phyloP scores from a whole-genome alignment of 2,113 vertebrate genomes.

The Corythoichthys haematopterus region DNA sequence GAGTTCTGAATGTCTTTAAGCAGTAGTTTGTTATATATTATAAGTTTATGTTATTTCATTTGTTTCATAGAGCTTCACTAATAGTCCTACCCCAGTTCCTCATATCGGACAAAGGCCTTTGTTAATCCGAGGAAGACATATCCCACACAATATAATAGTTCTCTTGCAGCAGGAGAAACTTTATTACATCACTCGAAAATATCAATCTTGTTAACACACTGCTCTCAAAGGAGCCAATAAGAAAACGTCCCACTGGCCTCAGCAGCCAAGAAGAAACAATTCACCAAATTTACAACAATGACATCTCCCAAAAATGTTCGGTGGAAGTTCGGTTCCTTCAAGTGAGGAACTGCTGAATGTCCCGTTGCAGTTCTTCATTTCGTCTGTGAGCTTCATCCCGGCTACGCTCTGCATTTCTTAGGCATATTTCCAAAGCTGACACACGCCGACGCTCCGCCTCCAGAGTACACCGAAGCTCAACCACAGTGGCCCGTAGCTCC shows the following conservation, averaged over 20 bases:
- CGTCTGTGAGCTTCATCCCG: conserved; percentile 74
- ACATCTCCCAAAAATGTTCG: conserved; percentile 21
- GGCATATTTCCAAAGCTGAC: conserved; percentile 72
- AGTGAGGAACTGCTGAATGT: conserved; percentile 71
- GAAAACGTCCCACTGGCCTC: neutral
- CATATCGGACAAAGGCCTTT: neutral
- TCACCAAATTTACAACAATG: neutral
- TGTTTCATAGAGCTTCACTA: neutral
- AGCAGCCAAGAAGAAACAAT: neutral
- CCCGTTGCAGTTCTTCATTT: conserved; percentile 73
- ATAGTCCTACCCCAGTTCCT: neutral
- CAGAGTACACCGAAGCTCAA: conserved; percentile 76
- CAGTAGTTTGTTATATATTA: neutral
- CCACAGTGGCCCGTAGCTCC: conserved; percentile 78
- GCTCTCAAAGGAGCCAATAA: neutral
- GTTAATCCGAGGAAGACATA: neutral
- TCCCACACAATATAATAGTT: neutral
- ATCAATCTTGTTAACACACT: neutral
- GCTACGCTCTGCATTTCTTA: conserved; percentile 64
- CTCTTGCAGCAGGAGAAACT: neutral
- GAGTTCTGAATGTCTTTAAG: neutral
- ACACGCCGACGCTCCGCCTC: conserved; percentile 73
- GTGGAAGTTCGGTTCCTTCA: conserved; percentile 30
- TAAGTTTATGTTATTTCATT: neutral
- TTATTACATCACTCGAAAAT: neutral